Percentiles rank a stretch among this genome's conserved stretches.
Evolutionary conservation across 2,113 vertebrate species (phyloP).

Genomic region (Caretta caretta): DNA sequence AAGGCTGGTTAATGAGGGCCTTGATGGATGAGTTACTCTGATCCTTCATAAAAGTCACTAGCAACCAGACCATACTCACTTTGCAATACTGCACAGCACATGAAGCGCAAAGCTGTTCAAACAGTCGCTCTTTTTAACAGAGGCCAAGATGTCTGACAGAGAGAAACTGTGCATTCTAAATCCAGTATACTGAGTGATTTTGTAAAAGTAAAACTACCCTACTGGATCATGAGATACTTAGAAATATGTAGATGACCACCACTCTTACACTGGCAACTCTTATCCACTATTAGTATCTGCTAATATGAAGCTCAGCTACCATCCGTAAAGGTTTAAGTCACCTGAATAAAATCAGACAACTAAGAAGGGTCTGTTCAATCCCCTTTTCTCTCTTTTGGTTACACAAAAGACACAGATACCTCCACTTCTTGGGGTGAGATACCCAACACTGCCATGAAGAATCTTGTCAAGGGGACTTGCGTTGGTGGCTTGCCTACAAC

Average conservation of each 20-base stretch:
- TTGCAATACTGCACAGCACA: too few species aligned
- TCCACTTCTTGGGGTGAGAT: constrained; percentile 93
- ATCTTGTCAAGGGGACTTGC: constrained; percentile 94
- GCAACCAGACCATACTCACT: not conserved
- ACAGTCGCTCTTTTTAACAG: not conserved
- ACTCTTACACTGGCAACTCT: fast-evolving
- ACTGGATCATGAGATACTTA: not conserved
- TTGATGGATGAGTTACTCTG: fast-evolving
- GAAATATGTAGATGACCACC: not conserved
- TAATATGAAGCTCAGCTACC: fast-evolving
- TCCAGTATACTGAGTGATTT: not conserved
- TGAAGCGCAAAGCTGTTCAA: not conserved
- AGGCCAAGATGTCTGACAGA: not conserved
- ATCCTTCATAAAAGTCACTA: not conserved
- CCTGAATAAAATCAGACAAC: not conserved
- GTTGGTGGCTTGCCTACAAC: constrained; percentile 92
- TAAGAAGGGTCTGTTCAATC: not conserved
- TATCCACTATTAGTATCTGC: not conserved
- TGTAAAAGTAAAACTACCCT: not conserved
- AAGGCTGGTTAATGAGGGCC: not conserved
- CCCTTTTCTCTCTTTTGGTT: not conserved
- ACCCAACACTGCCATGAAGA: constrained; percentile 94
- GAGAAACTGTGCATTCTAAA: not conserved
- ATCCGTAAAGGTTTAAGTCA: fast-evolving
- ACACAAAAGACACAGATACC: constrained; percentile 73